Evolutionary conservation across 2,113 vertebrate genomes (phyloP).

Genomic region (Anseranas semipalmata): DNA sequence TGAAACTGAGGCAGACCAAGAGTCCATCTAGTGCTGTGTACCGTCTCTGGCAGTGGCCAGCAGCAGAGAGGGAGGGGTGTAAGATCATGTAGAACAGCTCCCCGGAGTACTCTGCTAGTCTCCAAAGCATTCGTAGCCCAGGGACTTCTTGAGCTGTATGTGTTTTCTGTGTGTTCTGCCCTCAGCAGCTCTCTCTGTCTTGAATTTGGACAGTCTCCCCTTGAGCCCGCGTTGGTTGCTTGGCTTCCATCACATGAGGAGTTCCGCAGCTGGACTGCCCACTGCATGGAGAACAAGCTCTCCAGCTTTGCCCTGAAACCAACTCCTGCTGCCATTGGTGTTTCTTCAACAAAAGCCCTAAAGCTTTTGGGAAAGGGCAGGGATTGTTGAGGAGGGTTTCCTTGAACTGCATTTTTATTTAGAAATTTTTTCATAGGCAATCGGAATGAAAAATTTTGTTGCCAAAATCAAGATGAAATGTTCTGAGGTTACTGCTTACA

Average conservation of each 20-base stretch:
- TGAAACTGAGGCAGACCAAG: not conserved
- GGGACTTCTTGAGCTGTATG: not conserved
- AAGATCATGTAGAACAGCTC: not conserved
- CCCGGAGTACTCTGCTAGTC: not conserved
- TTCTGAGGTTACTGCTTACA: not conserved
- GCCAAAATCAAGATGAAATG: not conserved
- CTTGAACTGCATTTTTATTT: not conserved
- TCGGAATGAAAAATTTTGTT: not conserved
- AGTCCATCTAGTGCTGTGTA: not conserved
- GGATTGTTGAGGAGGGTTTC: not conserved
- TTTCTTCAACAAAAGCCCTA: not conserved
- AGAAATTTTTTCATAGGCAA: not conserved
- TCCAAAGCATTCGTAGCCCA: not conserved
- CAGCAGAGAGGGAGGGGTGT: not conserved
- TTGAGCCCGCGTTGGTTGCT: rapidly evolving
- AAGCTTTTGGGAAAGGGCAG: not conserved
- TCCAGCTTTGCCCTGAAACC: not conserved
- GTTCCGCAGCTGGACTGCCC: not conserved
- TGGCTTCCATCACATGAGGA: not conserved
- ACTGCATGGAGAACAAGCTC: not conserved
- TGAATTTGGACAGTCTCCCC: not conserved
- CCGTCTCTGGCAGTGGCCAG: not conserved
- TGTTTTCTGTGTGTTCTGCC: not conserved
- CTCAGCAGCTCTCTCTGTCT: not conserved
- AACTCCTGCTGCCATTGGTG: not conserved